A percentile compares a stretch with the other conserved stretches of the same genome.
phyloP scores from a whole-genome alignment of 2,113 vertebrate genomes.

The Pandion haliaetus region DNA sequence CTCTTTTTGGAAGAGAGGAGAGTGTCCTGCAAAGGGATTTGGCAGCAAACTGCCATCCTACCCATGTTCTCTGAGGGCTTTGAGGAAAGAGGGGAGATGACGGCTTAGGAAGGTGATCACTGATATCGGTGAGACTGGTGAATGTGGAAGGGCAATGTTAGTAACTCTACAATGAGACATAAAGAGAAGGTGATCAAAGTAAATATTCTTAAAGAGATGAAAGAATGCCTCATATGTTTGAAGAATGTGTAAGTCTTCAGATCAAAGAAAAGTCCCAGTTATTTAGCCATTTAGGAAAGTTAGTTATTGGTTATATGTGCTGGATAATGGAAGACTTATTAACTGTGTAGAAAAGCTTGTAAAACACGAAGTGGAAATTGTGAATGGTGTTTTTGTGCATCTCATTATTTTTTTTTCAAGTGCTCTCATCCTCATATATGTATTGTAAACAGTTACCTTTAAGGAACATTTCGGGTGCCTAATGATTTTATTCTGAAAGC shows the following conservation, averaged over 20 bases:
- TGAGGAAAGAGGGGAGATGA: background rate
- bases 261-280: background rate
- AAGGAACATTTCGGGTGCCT: background rate
- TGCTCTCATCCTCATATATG: background rate
- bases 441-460: conserved; percentile 38
- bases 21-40: background rate
- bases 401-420: background rate
- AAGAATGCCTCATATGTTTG: background rate
- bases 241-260: background rate
- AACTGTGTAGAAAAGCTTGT: conserved; percentile 1
- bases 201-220: background rate
- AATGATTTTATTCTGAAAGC: conserved; percentile 37
- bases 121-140: background rate
- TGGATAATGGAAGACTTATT: background rate
- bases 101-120: background rate
- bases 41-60: background rate
- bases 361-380: background rate
- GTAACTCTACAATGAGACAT: background rate
- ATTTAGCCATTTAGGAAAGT: conserved; percentile 27
- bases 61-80: background rate
- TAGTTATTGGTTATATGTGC: background rate
- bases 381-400: conserved; percentile 23
- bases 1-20: background rate
- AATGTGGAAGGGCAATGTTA: background rate
- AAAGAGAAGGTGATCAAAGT: conserved; percentile 7